Conservation (phyloP, 2,113 vertebrate genomes). For the Chlorodrepanis virens region DNA sequence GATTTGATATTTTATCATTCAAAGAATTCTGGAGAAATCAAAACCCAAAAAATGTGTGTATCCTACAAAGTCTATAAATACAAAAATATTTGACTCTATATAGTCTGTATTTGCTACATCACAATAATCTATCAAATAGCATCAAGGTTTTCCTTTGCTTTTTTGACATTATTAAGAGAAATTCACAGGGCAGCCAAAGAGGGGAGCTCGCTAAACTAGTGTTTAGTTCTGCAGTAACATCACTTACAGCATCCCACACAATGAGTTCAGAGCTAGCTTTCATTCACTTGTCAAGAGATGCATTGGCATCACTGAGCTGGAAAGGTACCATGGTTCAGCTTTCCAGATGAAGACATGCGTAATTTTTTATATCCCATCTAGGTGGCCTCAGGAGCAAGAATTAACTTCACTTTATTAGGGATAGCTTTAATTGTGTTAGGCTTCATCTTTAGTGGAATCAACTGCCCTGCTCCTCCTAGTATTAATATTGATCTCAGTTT, state of each 20-base stretch:
- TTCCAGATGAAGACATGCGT: neutral
- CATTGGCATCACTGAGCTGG: neutral
- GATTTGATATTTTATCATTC: neutral
- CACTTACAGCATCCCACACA: neutral
- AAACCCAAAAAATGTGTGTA: neutral
- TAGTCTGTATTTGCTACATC: neutral
- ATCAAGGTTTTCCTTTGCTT: neutral
- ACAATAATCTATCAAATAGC: neutral
- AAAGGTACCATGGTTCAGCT: neutral
- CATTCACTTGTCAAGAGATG: neutral
- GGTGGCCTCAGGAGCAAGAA: neutral
- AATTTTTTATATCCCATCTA: neutral
- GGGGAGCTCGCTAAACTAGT: neutral
- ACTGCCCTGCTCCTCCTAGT: neutral
- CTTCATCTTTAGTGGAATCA: neutral
- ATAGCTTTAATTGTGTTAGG: neutral
- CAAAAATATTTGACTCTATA: neutral
- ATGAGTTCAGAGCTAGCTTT: neutral
- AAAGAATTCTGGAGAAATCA: neutral
- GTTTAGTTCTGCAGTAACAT: neutral
- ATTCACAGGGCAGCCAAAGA: neutral
- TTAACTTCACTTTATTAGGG: neutral
- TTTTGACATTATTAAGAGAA: neutral
- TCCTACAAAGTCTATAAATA: neutral
- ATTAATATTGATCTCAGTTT: neutral